phyloP scores from a whole-genome alignment of 2,113 vertebrate genomes.

The Ranitomeya imitator region DNA sequence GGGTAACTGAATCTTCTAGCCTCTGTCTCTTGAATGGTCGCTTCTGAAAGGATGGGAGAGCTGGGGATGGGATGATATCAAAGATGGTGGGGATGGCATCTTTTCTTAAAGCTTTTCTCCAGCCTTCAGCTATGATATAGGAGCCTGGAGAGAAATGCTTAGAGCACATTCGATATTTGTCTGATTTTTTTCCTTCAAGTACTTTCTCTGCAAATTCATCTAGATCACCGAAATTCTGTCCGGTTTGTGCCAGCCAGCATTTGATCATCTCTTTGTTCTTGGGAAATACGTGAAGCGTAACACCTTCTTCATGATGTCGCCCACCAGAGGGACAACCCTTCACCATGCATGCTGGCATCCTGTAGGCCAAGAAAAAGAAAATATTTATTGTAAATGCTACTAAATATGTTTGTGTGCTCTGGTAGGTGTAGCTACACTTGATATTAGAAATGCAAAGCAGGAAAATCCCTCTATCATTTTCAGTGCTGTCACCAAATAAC shows the following conservation, averaged over 20 bases:
- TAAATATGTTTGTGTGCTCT: background rate
- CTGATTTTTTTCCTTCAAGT: slow-evolving; percentile 10
- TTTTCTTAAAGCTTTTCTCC: slow-evolving; percentile 14
- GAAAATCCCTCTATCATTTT: background rate
- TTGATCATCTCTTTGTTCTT: slow-evolving; percentile 31
- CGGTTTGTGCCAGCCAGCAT: background rate
- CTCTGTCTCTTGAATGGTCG: slow-evolving; percentile 8
- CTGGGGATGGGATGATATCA: background rate
- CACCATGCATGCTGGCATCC: slow-evolving; percentile 7
- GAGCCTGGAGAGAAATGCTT: slow-evolving; percentile 14
- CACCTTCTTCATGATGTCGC: background rate
- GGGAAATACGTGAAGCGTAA: slow-evolving; percentile 21
- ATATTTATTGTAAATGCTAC: background rate
- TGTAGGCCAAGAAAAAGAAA: background rate
- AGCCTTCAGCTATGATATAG: background rate
- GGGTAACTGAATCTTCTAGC: background rate
- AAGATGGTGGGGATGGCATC: slow-evolving; percentile 7
- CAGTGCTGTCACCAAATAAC: background rate
- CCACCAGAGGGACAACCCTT: slow-evolving; percentile 12
- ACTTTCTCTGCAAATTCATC: slow-evolving; percentile 23
- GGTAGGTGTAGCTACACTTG: background rate
- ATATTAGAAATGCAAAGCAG: background rate
- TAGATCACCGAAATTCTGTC: slow-evolving; percentile 22
- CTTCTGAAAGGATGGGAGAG: background rate
- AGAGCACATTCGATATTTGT: slow-evolving; percentile 18